These are phyloP conservation scores for Gastracanthus pulcherrimus DNA, from an alignment of 2,888 invertebrate species.

Conservation along the genomic window DNA sequence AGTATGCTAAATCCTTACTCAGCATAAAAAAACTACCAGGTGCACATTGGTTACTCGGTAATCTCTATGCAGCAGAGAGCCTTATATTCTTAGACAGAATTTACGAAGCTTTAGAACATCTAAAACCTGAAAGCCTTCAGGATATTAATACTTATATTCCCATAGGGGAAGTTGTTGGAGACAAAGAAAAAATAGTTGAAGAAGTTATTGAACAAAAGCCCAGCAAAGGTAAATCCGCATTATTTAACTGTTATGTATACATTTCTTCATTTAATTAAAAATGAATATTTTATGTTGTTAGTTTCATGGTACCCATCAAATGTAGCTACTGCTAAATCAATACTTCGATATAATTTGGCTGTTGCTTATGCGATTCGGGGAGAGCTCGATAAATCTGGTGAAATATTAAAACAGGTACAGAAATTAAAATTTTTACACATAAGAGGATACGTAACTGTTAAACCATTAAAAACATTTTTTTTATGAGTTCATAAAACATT, in stretches of 20 bases:
- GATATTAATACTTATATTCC: constrained; percentile 78
- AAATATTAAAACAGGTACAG: constrained; percentile 77
- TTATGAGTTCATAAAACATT: too few relatives aligned
- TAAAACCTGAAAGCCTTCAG: constrained; percentile 87
- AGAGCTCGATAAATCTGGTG: constrained; percentile 84
- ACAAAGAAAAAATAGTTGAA: constrained; percentile 77
- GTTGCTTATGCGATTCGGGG: constrained; percentile 87
- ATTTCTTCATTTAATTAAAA: neutral
- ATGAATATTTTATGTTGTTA: constrained; percentile 14
- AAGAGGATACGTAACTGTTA: too few relatives aligned
- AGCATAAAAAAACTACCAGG: constrained; percentile 85
- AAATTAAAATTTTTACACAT: too few relatives aligned
- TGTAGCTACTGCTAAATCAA: constrained; percentile 83
- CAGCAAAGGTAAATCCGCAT: constrained; percentile 65
- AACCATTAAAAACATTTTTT: too few relatives aligned
- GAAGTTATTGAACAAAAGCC: constrained; percentile 73
- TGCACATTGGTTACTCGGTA: constrained; percentile 87
- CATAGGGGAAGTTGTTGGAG: constrained; percentile 65
- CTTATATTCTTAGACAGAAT: constrained; percentile 89
- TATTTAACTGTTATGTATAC: neutral
- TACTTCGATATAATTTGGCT: constrained; percentile 88
- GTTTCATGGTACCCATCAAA: constrained; percentile 82
- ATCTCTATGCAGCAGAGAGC: constrained; percentile 94
- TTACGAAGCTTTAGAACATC: constrained; percentile 89
- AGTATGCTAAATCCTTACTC: constrained; percentile 87